These are phyloP conservation scores for Synanthedon formicaeformis DNA, from an alignment of 2,888 invertebrate genomes.

Conservation along the genomic window DNA sequence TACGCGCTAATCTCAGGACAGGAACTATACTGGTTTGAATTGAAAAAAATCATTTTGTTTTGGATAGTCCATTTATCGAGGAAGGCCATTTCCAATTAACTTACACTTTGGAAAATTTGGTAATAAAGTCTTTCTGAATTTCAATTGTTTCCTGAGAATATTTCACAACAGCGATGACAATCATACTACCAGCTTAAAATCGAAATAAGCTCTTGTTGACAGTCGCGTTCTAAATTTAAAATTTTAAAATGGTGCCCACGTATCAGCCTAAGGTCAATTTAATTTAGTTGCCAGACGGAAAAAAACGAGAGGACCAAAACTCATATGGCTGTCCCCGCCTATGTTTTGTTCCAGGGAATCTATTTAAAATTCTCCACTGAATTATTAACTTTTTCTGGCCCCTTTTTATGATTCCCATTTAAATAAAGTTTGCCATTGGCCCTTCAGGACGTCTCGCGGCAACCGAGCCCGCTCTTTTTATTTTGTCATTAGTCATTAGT, in stretches of 20 bases:
- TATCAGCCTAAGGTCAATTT: slow-evolving; percentile 39
- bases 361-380: slow-evolving; percentile 12
- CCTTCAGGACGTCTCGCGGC: slow-evolving; percentile 1
- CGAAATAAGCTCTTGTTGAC: neutral
- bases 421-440: slow-evolving; percentile 41
- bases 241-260: neutral
- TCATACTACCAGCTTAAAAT: too few relatives aligned
- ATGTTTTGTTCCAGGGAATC: slow-evolving; percentile 34
- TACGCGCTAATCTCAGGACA: too few relatives aligned
- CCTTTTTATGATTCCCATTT: slow-evolving; percentile 20
- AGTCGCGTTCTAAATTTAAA: neutral
- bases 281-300: slow-evolving; percentile 58
- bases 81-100: too few relatives aligned
- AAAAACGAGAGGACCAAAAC: slow-evolving; percentile 31
- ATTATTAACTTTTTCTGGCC: slow-evolving; percentile 43
- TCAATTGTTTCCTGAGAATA: too few relatives aligned
- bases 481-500: neutral
- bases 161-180: too few relatives aligned
- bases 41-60: too few relatives aligned
- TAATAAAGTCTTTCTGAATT: too few relatives aligned
- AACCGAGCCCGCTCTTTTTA: neutral
- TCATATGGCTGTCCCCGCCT: slow-evolving; percentile 55
- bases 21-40: too few relatives aligned
- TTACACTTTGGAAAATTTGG: too few relatives aligned
- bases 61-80: too few relatives aligned